phyloP scores from a whole-genome alignment of 2,888 invertebrate species.

The Dysmachus trigonus region DNA sequence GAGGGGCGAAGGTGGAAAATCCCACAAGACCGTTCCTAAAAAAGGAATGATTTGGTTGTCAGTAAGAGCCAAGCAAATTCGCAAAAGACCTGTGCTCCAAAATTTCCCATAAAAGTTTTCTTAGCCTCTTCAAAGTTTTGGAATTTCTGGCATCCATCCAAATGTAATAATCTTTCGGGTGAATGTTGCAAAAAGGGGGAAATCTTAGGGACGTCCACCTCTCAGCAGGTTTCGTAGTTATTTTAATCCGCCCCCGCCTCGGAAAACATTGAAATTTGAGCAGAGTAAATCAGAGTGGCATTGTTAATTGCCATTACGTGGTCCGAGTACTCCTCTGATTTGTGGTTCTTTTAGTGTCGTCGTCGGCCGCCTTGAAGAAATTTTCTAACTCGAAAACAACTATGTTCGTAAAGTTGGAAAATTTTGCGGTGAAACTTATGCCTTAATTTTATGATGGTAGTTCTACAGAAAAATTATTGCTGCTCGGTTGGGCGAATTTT shows the following conservation, averaged over 20 bases:
- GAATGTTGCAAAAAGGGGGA: not conserved
- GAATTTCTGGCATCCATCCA: not conserved
- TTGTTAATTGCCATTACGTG: not conserved
- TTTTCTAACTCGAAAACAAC: not conserved
- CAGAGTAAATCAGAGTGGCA: not conserved
- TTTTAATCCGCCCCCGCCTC: not conserved
- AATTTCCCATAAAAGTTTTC: not conserved
- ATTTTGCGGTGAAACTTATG: not conserved
- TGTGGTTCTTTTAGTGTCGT: not conserved
- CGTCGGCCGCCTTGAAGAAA: not conserved
- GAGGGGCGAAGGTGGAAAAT: not conserved
- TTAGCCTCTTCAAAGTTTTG: not conserved
- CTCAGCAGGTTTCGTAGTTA: not conserved
- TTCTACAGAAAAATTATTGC: not conserved
- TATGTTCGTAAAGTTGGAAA: not conserved
- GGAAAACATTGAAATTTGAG: not conserved
- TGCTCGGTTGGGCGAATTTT: not conserved
- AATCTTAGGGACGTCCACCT: not conserved
- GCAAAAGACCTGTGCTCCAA: not conserved
- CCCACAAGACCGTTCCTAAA: not conserved
- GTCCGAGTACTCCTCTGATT: not conserved
- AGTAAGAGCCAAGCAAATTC: not conserved
- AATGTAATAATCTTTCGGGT: not conserved
- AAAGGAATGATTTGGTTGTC: not conserved
- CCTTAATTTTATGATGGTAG: not conserved